Evolutionary conservation across 1,140 invertebrate genomes (phyloP).

Genomic region (Lepidurus packardi): DNA sequence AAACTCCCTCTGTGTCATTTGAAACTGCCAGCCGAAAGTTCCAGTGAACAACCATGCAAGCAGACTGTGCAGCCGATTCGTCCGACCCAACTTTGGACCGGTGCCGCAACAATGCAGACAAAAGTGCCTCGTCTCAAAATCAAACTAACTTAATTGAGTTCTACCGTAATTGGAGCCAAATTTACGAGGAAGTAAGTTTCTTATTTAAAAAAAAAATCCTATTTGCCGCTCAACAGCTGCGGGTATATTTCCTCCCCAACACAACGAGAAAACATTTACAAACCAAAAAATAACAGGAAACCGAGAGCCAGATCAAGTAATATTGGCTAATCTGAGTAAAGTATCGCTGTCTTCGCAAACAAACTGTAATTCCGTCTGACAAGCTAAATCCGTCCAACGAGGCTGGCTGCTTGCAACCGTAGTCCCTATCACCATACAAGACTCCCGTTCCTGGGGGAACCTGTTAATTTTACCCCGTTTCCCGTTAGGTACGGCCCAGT

Average conservation of each 20-base stretch:
- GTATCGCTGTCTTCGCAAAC: conserved; percentile 19
- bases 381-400: neutral
- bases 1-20: no score
- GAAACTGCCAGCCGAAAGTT: no score
- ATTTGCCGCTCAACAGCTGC: neutral
- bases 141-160: conserved; percentile 24
- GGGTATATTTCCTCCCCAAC: neutral
- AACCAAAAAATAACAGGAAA: neutral
- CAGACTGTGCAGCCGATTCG: neutral
- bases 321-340: neutral
- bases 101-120: conserved; percentile 18
- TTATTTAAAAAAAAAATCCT: neutral
- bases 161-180: conserved; percentile 25
- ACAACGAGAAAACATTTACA: neutral
- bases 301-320: neutral
- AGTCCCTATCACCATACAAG: neutral
- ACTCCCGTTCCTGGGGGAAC: neutral
- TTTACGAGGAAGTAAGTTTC: conserved; percentile 31
- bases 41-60: neutral
- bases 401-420: neutral
- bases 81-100: conserved; percentile 14
- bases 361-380: neutral
- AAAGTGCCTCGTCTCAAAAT: conserved; percentile 25
- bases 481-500: neutral
- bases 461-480: neutral